Percentiles rank a stretch among this genome's conserved stretches.
These are phyloP conservation scores for Endomychus coccineus DNA, from an alignment of 2,888 invertebrate genomes.

Conservation along the genomic window DNA sequence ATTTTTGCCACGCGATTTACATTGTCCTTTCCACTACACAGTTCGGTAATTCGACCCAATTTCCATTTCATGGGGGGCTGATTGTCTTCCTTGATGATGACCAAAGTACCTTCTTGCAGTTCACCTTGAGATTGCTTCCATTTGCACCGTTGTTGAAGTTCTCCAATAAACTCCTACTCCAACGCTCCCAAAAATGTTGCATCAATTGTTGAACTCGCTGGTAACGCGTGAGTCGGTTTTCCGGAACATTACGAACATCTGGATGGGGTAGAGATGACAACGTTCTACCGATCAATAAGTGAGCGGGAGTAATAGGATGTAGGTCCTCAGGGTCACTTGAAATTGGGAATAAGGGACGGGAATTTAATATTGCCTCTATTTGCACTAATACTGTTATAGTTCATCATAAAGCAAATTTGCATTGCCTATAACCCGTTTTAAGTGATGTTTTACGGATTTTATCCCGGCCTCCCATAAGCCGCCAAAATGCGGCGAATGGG, in stretches of 20 bases:
- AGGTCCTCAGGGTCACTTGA: conserved; percentile 28
- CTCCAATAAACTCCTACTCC: conserved; percentile 27
- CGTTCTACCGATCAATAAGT: conserved; percentile 27
- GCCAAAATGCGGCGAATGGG: conserved; percentile 30
- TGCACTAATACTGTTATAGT: conserved; percentile 28
- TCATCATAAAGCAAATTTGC: conserved; percentile 29
- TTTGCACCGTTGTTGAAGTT: conserved; percentile 24
- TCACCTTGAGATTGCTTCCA: too few species aligned
- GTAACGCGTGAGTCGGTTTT: conserved; percentile 23
- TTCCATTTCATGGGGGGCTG: too few species aligned
- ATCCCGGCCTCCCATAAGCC: conserved; percentile 36
- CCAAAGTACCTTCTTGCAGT: too few species aligned
- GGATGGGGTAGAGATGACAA: conserved; percentile 21
- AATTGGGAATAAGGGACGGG: conserved; percentile 29
- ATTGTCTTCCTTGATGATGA: too few species aligned
- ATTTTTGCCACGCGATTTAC: too few species aligned
- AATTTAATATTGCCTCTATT: conserved; percentile 34
- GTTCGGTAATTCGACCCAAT: too few species aligned
- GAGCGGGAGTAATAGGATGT: conserved; percentile 26
- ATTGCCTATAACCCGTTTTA: conserved; percentile 26
- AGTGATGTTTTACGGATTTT: conserved; percentile 31
- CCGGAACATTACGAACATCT: conserved; percentile 15
- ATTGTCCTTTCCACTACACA: too few species aligned
- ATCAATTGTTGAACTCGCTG: conserved; percentile 23
- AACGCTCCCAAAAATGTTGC: conserved; percentile 28